Evolutionary conservation across 2,797 vertebrate genomes (phyloP).

Genomic region (Emys orbicularis): DNA sequence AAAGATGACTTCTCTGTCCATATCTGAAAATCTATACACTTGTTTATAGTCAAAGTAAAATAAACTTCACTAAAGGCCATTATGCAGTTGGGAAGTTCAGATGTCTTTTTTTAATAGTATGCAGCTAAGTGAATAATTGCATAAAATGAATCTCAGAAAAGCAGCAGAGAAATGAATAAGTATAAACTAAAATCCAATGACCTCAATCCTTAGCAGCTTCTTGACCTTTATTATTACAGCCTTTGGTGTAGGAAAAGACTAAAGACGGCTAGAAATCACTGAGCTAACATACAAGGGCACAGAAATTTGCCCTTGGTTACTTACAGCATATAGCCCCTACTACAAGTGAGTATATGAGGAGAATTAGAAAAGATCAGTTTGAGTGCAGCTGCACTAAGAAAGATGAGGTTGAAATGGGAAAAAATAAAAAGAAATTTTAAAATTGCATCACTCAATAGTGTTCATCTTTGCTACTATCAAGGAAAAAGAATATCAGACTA

Average conservation of each 20-base stretch:
- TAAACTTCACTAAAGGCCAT: constrained; percentile 27
- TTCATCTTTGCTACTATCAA: background rate
- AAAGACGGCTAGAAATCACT: constrained; percentile 82
- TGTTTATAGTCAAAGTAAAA: constrained; percentile 9
- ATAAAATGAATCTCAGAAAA: constrained; percentile 55
- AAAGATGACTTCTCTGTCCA: constrained; percentile 1
- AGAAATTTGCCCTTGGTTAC: constrained; percentile 83
- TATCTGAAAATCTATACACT: constrained; percentile 8
- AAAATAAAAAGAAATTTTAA: background rate
- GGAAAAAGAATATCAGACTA: background rate
- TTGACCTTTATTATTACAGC: constrained; percentile 83
- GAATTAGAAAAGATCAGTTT: constrained; percentile 84
- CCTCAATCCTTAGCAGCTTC: constrained; percentile 75
- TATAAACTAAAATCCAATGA: constrained; percentile 76
- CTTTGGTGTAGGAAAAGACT: constrained; percentile 81
- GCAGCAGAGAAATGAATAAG: constrained; percentile 78
- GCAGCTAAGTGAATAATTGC: constrained; percentile 54
- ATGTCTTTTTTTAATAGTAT: constrained; percentile 27
- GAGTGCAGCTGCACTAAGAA: constrained; percentile 78
- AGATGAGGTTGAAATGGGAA: constrained; percentile 61
- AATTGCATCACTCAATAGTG: constrained; percentile 57
- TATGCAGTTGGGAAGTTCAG: constrained; percentile 47
- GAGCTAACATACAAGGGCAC: constrained; percentile 78
- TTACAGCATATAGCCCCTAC: constrained; percentile 79
- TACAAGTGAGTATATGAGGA: constrained; percentile 81